These are phyloP conservation scores for Pseudomyrmex cubaensis DNA, from an alignment of 1,140 invertebrate genomes.

Conservation along the genomic window DNA sequence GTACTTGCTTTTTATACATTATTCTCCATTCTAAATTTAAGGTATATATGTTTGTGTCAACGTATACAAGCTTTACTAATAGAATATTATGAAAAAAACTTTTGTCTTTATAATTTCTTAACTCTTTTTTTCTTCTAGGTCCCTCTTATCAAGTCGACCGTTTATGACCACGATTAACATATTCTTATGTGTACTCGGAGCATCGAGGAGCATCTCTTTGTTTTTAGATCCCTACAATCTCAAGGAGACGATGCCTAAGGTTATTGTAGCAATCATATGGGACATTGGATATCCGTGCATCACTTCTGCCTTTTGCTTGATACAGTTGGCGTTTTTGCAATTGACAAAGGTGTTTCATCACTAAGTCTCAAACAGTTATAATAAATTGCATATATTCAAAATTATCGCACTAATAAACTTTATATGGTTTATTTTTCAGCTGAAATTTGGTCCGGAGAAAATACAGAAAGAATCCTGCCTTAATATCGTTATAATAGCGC, in stretches of 20 bases:
- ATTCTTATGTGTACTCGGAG: conserved; percentile 87
- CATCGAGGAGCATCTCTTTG: conserved; percentile 85
- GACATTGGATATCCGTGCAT: conserved; percentile 88
- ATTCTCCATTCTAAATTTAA: conserved; percentile 88
- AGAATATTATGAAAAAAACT: neutral
- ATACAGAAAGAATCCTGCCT: conserved; percentile 86
- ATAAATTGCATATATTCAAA: too few species aligned
- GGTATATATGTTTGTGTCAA: conserved; percentile 80
- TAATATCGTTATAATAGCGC: conserved; percentile 86
- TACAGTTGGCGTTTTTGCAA: conserved; percentile 87
- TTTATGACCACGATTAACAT: conserved; percentile 88
- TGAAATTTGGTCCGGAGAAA: conserved; percentile 85
- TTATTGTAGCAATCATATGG: conserved; percentile 86
- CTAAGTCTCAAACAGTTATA: neutral
- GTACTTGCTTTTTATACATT: conserved; percentile 88
- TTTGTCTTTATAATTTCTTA: conserved; percentile 38
- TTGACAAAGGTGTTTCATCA: conserved; percentile 85
- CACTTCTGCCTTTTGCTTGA: conserved; percentile 87
- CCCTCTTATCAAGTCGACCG: conserved; percentile 86
- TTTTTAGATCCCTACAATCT: conserved; percentile 88
- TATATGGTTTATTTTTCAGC: conserved; percentile 75
- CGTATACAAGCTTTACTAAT: neutral
- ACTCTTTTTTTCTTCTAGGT: conserved; percentile 80
- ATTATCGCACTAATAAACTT: neutral
- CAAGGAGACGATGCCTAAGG: conserved; percentile 86